A percentile compares a stretch with the other conserved stretches of the same genome.
These are phyloP conservation scores for Drosophila sulfurigaster DNA, from an alignment of 1,140 invertebrate species.

Conservation along the genomic window DNA sequence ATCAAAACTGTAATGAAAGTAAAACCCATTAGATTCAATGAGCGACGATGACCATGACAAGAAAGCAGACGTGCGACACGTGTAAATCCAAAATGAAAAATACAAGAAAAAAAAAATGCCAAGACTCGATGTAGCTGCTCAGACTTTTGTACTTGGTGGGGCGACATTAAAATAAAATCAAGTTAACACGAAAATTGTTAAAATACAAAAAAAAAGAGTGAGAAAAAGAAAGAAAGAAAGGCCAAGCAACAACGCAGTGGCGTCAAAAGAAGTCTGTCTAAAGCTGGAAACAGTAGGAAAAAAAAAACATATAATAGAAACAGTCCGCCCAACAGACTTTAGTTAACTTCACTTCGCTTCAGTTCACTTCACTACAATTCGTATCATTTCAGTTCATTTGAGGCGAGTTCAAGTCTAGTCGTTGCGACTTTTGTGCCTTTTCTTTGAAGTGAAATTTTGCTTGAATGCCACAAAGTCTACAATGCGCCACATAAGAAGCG, in stretches of 20 bases:
- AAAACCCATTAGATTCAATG: constrained; percentile 79
- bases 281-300: too few species aligned
- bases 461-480: constrained; percentile 69
- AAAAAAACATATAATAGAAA: constrained; percentile 22
- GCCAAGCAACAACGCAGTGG: constrained; percentile 18
- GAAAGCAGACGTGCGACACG: constrained; percentile 65
- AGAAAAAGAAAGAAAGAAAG: constrained; percentile 37
- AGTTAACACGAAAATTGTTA: constrained; percentile 54
- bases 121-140: background rate
- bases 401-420: constrained; percentile 27
- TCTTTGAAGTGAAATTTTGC: constrained; percentile 76
- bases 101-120: too few species aligned
- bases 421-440: constrained; percentile 60
- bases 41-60: constrained; percentile 65
- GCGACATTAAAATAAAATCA: constrained; percentile 77
- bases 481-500: constrained; percentile 57
- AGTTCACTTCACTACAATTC: constrained; percentile 12
- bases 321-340: constrained; percentile 29
- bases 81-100: constrained; percentile 23
- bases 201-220: constrained; percentile 30
- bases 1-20: constrained; percentile 72
- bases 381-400: constrained; percentile 19
- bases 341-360: constrained; percentile 24
- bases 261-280: constrained; percentile 29
- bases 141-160: constrained; percentile 1